Conservation (phyloP, 2,888 invertebrate genomes). For the Sphaerophoria rueppellii region DNA sequence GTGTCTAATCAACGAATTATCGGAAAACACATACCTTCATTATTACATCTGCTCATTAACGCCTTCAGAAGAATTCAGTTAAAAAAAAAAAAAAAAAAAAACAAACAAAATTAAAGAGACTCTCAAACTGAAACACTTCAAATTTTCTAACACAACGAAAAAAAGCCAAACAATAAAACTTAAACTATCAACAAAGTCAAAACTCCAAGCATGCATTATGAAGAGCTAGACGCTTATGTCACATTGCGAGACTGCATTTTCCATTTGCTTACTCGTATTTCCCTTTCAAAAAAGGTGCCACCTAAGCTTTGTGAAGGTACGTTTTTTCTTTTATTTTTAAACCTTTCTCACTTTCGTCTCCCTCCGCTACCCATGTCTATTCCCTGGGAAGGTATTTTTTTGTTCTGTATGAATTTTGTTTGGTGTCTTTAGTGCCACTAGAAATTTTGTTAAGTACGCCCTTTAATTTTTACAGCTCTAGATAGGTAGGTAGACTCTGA, state of each 20-base stretch:
- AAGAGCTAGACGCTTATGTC: slow-evolving; percentile 73
- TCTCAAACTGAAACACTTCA: slow-evolving; percentile 27
- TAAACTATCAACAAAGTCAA: slow-evolving; percentile 41
- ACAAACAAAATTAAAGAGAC: neutral
- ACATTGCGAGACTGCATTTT: slow-evolving; percentile 54
- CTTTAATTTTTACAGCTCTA: slow-evolving; percentile 43
- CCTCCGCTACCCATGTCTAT: neutral
- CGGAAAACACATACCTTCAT: too few species aligned
- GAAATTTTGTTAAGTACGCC: slow-evolving; percentile 70
- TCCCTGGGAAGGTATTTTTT: neutral
- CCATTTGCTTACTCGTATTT: slow-evolving; percentile 45
- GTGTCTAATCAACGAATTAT: too few species aligned
- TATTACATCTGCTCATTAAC: too few species aligned
- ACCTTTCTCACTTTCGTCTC: slow-evolving; percentile 2
- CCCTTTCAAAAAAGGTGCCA: slow-evolving; percentile 9
- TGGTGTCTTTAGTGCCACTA: slow-evolving; percentile 73
- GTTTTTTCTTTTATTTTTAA: too few species aligned
- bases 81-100: neutral
- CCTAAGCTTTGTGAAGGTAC: neutral
- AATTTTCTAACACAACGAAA: slow-evolving; percentile 13
- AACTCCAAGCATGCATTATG: slow-evolving; percentile 70
- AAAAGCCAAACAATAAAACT: slow-evolving; percentile 21
- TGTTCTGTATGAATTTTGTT: slow-evolving; percentile 58
- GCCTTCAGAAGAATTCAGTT: too few species aligned
- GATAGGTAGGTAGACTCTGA: slow-evolving; percentile 34